Conservation (phyloP, 2,888 invertebrate genomes). For the Heteropelma amictum region DNA sequence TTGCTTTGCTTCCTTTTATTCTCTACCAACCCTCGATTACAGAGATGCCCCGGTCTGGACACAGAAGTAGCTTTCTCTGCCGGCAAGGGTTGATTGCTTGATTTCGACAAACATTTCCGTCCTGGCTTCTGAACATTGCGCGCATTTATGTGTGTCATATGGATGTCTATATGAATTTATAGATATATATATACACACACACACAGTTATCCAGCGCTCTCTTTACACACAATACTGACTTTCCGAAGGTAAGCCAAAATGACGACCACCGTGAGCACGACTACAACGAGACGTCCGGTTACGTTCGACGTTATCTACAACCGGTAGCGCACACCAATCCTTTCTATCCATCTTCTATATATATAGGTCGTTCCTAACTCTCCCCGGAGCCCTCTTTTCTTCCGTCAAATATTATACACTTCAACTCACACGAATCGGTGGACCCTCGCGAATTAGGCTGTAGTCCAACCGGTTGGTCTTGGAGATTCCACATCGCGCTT, state of each 20-base stretch:
- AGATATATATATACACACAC: constrained; percentile 2
- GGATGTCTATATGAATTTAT: background rate
- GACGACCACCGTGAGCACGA: constrained; percentile 9
- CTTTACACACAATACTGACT: background rate
- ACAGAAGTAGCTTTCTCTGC: constrained; percentile 53
- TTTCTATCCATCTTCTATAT: constrained; percentile 48
- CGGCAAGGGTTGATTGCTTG: constrained; percentile 70
- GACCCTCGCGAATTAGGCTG: constrained; percentile 68
- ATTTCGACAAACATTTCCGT: constrained; percentile 72
- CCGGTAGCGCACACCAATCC: constrained; percentile 35
- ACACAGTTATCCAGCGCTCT: too few relatives aligned
- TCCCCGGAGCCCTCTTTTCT: constrained; percentile 43
- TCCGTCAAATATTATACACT: constrained; percentile 48
- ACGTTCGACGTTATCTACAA: constrained; percentile 35
- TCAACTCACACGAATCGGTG: constrained; percentile 47
- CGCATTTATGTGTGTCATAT: constrained; percentile 1
- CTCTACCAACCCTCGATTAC: constrained; percentile 18
- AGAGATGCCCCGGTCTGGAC: constrained; percentile 26
- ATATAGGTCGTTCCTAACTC: too few relatives aligned
- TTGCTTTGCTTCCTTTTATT: background rate
- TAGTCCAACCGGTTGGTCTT: constrained; percentile 65
- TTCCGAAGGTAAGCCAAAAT: constrained; percentile 21
- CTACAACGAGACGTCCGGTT: constrained; percentile 28
- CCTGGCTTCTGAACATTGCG: constrained; percentile 42
- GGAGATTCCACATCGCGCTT: constrained; percentile 7